These are phyloP conservation scores for Drosophila paucipuncta DNA, from an alignment of 2,888 invertebrate genomes.

Conservation along the genomic window DNA sequence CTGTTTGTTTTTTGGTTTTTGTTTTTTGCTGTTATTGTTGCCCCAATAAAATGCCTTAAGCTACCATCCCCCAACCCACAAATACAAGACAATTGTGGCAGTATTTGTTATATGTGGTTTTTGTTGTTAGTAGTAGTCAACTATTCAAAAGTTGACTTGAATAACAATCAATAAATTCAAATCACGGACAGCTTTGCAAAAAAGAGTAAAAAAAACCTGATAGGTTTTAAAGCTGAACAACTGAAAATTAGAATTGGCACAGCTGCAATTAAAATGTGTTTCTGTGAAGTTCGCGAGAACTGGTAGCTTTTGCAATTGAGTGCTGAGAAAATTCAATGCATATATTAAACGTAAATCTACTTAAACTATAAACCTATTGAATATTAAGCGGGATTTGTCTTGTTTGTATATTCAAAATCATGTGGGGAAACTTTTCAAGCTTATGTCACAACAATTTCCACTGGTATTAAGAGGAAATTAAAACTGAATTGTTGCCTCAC, in stretches of 20 bases:
- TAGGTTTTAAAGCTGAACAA: conserved; percentile 12
- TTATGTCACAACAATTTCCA: conserved; percentile 44
- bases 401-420: neutral
- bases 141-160: conserved; percentile 15
- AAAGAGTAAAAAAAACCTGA: neutral
- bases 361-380: neutral
- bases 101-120: conserved; percentile 1
- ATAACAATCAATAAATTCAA: conserved; percentile 32
- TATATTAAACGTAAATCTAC: neutral
- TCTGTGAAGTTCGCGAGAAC: conserved; percentile 7
- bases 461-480: conserved; percentile 53
- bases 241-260: conserved; percentile 30
- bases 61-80: neutral
- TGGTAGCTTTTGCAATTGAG: conserved; percentile 1
- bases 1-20: conserved; percentile 3
- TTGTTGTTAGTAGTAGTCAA: conserved; percentile 19
- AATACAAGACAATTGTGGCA: conserved; percentile 9
- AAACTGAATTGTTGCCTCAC: conserved; percentile 48
- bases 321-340: conserved; percentile 5
- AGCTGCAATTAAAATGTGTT: conserved; percentile 19
- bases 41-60: neutral
- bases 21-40: conserved; percentile 4
- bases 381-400: neutral
- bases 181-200: conserved; percentile 28
- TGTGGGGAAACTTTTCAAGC: conserved; percentile 12